Conservation (phyloP, 2,113 vertebrate genomes). For the Indicator indicator region DNA sequence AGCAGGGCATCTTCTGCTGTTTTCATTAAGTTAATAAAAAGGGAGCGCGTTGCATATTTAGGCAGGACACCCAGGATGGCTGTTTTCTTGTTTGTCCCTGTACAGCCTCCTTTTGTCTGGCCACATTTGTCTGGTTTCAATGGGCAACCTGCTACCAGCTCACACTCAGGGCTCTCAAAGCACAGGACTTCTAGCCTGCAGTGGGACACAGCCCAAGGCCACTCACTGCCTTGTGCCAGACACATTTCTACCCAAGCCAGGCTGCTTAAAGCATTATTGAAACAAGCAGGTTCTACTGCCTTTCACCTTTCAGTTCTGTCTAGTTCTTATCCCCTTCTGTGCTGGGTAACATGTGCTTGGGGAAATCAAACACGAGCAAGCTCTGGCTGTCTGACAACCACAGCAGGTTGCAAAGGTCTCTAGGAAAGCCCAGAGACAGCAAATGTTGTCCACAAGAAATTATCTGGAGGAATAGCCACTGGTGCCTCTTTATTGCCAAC, state of each 20-base stretch:
- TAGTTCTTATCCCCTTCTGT: background rate
- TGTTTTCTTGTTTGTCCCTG: background rate
- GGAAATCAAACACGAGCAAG: background rate
- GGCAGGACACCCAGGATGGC: slow-evolving; percentile 19
- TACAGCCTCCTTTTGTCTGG: background rate
- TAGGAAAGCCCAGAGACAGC: background rate
- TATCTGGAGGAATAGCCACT: background rate
- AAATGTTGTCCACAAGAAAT: background rate
- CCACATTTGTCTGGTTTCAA: background rate
- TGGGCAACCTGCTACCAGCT: slow-evolving; percentile 11
- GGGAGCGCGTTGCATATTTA: background rate
- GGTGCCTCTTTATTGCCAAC: background rate
- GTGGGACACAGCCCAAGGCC: background rate
- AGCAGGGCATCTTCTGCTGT: slow-evolving; percentile 39
- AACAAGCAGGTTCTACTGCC: background rate
- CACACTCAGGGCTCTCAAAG: background rate
- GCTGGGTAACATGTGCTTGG: background rate
- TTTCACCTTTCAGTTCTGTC: background rate
- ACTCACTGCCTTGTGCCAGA: background rate
- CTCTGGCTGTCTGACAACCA: background rate
- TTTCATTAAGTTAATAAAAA: background rate
- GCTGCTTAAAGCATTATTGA: background rate
- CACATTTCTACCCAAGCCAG: background rate
- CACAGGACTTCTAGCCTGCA: background rate
- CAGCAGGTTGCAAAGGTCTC: background rate